Base-by-base conservation (phyloP, 2,888 invertebrate genomes). In the Nebria salina region DNA sequence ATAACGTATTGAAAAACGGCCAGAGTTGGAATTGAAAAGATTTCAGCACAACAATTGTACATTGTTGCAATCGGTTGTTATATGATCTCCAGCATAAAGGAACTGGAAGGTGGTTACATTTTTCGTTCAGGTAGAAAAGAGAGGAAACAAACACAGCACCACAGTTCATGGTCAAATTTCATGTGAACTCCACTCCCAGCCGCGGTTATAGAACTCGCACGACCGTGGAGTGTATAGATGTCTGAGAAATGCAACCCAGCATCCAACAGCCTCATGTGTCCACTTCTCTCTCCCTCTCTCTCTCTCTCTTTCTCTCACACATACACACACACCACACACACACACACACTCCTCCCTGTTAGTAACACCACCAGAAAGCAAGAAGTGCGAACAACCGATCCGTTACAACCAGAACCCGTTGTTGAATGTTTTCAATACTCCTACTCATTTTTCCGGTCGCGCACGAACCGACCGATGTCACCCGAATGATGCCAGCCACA, bases 31-130 rank as follows among this genome's bases (percentile, higher is more conserved):
- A 54, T 54, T 54, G 54, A 54, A 54, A 54, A 54, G 54, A 54
- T 54, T 54, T 54, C 13, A 13, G 54, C 54, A 34, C 34, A 34
- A 34, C 34, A 34, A 34, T 34, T 5, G 34, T 34, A 34, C 34
- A 54, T 54, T 54, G 54, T 54, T 54, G 54, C 54, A 54, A 54
- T 54, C 13, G 54, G 54, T 54, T 54, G 54, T 54, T 54, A 54
- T 54, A 54, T 54, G 54, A 54, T 54, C 54, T 54, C 54, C 54
- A 54, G 54, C 54, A 54, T 54, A 54, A 54, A 54, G 54, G 54
- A 54, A 54, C 54, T 54, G 8, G 54, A 54, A 54, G 54, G 54
- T 54, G 54, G 54, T 54, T 54, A 54, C 54, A 54, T 54, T 54
- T 54, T 54, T 54, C 54, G 54, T 54, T 54, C 54, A 54, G 54